Evolutionary conservation across 2,113 vertebrate genomes (phyloP), one percentile per base, ranked within the genome.

Genomic region (Urocitellus parryii): DNA sequence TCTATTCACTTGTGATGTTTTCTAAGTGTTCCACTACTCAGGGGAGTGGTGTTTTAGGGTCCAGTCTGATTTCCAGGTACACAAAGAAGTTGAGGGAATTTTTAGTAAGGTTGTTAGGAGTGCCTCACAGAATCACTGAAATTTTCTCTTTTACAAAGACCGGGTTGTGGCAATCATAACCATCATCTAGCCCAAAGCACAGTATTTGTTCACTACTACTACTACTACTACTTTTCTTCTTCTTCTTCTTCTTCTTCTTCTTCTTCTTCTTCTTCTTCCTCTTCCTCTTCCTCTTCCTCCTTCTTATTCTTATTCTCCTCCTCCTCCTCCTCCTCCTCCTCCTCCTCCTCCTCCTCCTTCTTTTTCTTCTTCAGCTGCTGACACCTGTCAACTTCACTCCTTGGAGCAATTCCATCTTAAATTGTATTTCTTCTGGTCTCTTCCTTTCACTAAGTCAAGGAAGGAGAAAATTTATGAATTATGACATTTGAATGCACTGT

Each of bases 51-150:
- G n/a, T 29, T 70, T 76, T 77, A 27, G 18, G 9, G 22, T 27
- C 34, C 4, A 68, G 37, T 14, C 25, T 37, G 39, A 88, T 90
- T 84, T 90, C 81, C 39, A 34, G 2, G 14, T 45, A 87, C 65
- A 29, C 63, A 84, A 82, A 37, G 24, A 45, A 14, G 53, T 34
- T 42, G 37, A 93, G 77, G 13, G 13, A 67, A 51, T 87, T 73
- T 87, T 79, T 37, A 95, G 81, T 48, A 78, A 79, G 63, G 65
- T 2, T 91, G 8, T 79, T 85, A 79, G 91, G 13, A 78, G 79
- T 72, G 82, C 4, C 18, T n/a, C 48, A 45, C 1, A 32, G 74
- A 84, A 39, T 37, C 13, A 1, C 4, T 67, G 32, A 22, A 25
- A 96, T 51, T 81, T n/a, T 34, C 37, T 72, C 24, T 67, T 17